Base-by-base conservation (phyloP, 1,140 invertebrate species). In the Drosophila nigromelanica region DNA sequence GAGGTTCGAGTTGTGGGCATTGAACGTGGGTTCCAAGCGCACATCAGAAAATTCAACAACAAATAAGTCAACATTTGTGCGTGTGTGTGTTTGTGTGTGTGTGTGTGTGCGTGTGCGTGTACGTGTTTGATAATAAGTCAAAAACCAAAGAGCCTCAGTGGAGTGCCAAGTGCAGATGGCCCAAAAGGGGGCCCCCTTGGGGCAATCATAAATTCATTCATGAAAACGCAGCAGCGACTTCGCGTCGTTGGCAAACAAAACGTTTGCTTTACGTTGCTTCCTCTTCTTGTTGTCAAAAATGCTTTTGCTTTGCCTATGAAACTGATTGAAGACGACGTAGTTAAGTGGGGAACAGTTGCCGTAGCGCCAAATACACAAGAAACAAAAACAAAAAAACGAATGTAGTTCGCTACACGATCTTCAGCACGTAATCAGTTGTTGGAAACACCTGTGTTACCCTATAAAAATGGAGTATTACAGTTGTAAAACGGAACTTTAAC, bases 171-270 rank as follows among this genome's bases (percentile, higher is more conserved):
- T n/a, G n/a, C 2, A 15, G 21, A n/a, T n/a, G 3, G 11, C 10
- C 15, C 3, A 5, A n/a, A 4, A 33, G 15, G 39, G 60, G 51
- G 12, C 24, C 27, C 62, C 37, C 45, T 21, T 52, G 60, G 37
- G 47, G 54, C 77, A 73, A 78, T 77, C 72, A 89, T 87, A 89
- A 89, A 87, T 89, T 87, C 82, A 87, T 87, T 87, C 75, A 89
- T 87, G 76, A 79, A 87, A 87, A 73, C 70, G 51, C 70, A 60
- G 33, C 33, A 59, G 50, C 39, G 45, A 69, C 45, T 11, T 12
- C 27, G 27, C 27, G 5, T 27, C 27, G 27, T 27, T 27, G 27
- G 33, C 33, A 35, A 35, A 35, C 33, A 64, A 42, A 67, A 55
- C 37, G 48, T 35, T 48, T 50, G 42, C 8, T 10, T 8, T 10